These are phyloP conservation scores for Oryzaephilus surinamensis DNA, from an alignment of 1,140 invertebrate species.

Conservation along the genomic window DNA sequence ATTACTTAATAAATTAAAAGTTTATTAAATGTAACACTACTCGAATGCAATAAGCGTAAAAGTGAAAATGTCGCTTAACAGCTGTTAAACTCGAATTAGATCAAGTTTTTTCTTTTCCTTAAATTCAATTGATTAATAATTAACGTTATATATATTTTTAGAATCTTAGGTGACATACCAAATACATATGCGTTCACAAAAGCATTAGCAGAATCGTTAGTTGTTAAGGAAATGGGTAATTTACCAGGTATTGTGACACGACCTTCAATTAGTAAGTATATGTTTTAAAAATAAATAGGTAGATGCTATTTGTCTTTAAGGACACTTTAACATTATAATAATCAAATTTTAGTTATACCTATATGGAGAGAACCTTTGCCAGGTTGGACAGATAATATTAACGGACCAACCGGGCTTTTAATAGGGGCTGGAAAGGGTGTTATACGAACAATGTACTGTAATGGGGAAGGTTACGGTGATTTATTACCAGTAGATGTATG, in stretches of 20 bases:
- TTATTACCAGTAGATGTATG: constrained; percentile 73
- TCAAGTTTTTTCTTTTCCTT: no score
- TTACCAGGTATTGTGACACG: constrained; percentile 77
- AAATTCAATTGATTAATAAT: no score
- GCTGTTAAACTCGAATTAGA: no score
- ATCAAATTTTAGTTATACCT: constrained; percentile 46
- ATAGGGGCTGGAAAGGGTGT: constrained; percentile 73
- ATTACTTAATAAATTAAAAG: no score
- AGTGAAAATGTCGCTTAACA: no score
- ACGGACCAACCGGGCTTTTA: constrained; percentile 70
- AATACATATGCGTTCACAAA: constrained; percentile 89
- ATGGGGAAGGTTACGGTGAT: constrained; percentile 63
- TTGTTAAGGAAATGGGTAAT: constrained; percentile 42
- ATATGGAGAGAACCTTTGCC: constrained; percentile 61
- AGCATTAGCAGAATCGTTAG: constrained; percentile 67
- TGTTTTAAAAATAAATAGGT: not conserved
- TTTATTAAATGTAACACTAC: no score
- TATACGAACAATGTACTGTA: constrained; percentile 69
- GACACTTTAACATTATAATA: not conserved
- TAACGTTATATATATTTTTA: constrained; percentile 29
- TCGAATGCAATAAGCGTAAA: no score
- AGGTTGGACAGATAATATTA: constrained; percentile 89
- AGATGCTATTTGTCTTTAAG: not conserved
- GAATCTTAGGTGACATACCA: constrained; percentile 68
- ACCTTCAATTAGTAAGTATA: constrained; percentile 66